Conservation (phyloP, 2,797 vertebrate genomes). For the Chaetodon trifasciatus region DNA sequence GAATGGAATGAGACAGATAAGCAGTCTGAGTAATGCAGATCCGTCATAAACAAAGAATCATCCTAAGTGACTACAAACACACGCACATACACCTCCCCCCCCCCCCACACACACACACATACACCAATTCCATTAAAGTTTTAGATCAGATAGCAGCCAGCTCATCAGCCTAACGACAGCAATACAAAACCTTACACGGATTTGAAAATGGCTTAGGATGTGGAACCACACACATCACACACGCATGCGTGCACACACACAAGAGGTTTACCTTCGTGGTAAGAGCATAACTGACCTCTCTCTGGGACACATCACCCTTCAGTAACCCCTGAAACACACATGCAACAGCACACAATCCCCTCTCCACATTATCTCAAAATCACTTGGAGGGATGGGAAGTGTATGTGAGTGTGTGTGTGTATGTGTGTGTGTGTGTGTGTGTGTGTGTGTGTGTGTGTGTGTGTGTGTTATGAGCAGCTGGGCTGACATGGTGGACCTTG, state of each 20-base stretch:
- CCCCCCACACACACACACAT: constrained; percentile 23
- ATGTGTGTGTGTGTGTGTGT: constrained; percentile 12
- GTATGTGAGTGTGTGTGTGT: constrained; percentile 9
- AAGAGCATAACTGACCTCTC: constrained; percentile 25
- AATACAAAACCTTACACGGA: constrained; percentile 39
- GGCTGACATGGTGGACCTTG: neutral
- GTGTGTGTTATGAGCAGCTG: neutral
- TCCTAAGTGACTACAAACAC: constrained; percentile 3
- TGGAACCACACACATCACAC: constrained; percentile 10
- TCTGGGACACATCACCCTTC: neutral
- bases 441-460: constrained; percentile 5
- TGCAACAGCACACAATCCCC: constrained; percentile 2
- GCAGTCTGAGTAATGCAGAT: constrained; percentile 7
- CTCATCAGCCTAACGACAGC: constrained; percentile 34
- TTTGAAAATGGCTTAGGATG: constrained; percentile 32
- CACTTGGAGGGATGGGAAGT: neutral
- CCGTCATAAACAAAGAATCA: constrained; percentile 21
- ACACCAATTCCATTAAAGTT: constrained; percentile 37
- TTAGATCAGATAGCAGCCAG: constrained; percentile 26
- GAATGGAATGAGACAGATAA: constrained; percentile 12
- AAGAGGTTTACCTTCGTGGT: constrained; percentile 19
- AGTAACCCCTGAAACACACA: constrained; percentile 11
- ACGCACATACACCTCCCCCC: neutral
- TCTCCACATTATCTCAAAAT: constrained; percentile 1
- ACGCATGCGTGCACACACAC: neutral